A percentile compares a stretch with the other conserved stretches of the same genome.
Conservation (phyloP, 2,797 vertebrate species). For the Rallus crepitans region DNA sequence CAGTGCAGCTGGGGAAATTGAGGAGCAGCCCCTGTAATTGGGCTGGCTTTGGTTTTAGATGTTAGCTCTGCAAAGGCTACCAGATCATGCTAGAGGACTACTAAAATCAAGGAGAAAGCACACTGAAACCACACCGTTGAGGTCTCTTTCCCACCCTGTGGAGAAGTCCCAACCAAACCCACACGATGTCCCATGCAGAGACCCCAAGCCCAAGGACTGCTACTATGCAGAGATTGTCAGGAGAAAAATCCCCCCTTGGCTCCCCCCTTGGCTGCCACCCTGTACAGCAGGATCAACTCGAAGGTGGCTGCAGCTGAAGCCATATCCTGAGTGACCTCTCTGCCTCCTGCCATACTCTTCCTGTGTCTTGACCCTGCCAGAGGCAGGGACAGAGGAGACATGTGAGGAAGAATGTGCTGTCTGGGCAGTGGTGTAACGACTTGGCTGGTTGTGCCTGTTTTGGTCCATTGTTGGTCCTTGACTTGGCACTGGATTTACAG, state of each 20-base stretch:
- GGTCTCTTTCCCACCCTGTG: background rate
- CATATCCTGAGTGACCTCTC: background rate
- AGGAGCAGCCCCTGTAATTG: background rate
- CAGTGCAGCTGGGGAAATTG: background rate
- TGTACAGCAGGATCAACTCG: background rate
- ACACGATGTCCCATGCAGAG: background rate
- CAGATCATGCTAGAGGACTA: background rate
- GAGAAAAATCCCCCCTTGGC: background rate
- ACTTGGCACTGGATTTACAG: fast-evolving
- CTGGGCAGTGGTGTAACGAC: background rate
- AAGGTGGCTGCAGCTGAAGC: background rate
- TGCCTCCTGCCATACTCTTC: background rate
- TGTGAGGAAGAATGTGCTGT: background rate
- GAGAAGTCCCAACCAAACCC: background rate
- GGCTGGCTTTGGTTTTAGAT: background rate
- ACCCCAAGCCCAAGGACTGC: fast-evolving
- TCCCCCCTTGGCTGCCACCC: background rate
- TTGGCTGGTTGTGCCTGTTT: background rate
- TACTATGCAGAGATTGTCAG: background rate
- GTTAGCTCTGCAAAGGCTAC: background rate
- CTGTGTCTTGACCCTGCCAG: background rate
- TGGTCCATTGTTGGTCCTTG: background rate
- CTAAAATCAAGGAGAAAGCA: background rate
- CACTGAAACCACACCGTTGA: fast-evolving
- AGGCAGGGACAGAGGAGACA: background rate